Evolutionary conservation across 1,140 invertebrate species (phyloP).

Genomic region (Mamestra configurata): DNA sequence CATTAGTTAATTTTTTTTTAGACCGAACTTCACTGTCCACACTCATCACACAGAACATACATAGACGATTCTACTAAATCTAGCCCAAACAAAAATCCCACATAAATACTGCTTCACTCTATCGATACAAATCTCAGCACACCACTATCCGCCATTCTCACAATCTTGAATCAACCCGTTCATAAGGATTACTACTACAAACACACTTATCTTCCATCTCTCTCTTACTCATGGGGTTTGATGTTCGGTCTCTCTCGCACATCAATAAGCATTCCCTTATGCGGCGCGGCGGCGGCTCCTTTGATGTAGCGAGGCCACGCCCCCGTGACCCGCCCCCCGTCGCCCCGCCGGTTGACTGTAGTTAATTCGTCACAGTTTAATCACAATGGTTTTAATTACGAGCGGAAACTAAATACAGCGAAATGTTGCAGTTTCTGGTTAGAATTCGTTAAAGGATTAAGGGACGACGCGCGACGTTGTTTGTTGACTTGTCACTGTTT

Average conservation of each 20-base stretch:
- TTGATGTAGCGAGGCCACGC: constrained; percentile 79
- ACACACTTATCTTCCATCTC: constrained; percentile 63
- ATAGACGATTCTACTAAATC: not conserved
- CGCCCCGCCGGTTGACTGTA: constrained; percentile 54
- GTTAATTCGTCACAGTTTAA: constrained; percentile 85
- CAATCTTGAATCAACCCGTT: constrained; percentile 84
- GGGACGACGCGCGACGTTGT: not conserved
- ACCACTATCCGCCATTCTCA: constrained; percentile 76
- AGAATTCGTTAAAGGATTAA: constrained; percentile 16
- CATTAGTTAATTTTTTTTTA: too few relatives aligned
- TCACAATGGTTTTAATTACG: constrained; percentile 86
- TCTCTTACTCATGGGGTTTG: constrained; percentile 50
- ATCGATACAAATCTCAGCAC: constrained; percentile 61
- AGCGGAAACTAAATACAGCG: constrained; percentile 68
- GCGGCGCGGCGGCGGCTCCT: constrained; percentile 75
- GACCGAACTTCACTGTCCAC: too few relatives aligned
- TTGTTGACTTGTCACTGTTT: not conserved
- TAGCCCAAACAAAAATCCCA: not conserved
- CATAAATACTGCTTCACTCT: constrained; percentile 15
- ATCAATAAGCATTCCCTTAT: constrained; percentile 70
- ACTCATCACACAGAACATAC: too few relatives aligned
- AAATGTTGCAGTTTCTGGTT: constrained; percentile 44
- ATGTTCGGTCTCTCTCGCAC: constrained; percentile 63
- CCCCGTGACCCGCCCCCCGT: constrained; percentile 67
- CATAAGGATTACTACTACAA: constrained; percentile 77